These are phyloP conservation scores for Macrobrachium nipponense DNA, from an alignment of 1,140 invertebrate genomes.

Conservation along the genomic window DNA sequence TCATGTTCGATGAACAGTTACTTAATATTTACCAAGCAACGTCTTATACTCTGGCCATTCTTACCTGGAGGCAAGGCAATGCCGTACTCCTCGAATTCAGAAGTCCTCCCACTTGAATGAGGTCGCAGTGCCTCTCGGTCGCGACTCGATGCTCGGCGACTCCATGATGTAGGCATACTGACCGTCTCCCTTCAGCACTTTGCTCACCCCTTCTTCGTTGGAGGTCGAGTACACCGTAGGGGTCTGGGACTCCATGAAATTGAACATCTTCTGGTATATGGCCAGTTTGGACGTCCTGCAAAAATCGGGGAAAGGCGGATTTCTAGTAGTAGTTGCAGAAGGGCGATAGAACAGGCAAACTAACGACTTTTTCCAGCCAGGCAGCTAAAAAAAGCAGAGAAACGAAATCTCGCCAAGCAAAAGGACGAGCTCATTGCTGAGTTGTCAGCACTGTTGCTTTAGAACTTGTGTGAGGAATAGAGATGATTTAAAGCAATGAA, in stretches of 20 bases:
- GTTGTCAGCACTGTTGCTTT: too few species aligned
- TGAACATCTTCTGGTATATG: conserved; percentile 74
- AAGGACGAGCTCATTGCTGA: too few species aligned
- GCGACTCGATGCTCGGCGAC: conserved; percentile 67
- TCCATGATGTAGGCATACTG: conserved; percentile 65
- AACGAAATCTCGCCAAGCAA: too few species aligned
- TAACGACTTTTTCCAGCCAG: too few species aligned
- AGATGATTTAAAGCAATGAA: too few species aligned
- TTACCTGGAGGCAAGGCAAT: conserved; percentile 68
- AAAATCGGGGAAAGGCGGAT: conserved; percentile 7
- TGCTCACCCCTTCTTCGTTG: conserved; percentile 63
- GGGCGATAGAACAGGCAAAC: too few species aligned
- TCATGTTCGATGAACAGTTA: too few species aligned
- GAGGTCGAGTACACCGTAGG: conserved; percentile 69
- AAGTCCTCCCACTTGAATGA: conserved; percentile 68
- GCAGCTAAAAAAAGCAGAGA: too few species aligned
- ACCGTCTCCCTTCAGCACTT: conserved; percentile 59
- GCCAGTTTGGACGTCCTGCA: conserved; percentile 70
- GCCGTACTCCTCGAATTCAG: conserved; percentile 69
- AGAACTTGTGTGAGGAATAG: too few species aligned
- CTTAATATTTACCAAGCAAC: too few species aligned
- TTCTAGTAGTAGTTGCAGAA: too few species aligned
- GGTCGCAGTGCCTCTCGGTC: conserved; percentile 68
- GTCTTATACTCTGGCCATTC: too few species aligned
- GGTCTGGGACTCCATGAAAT: conserved; percentile 70